phyloP scores from a whole-genome alignment of 2,113 vertebrate species.

The Calypte anna region DNA sequence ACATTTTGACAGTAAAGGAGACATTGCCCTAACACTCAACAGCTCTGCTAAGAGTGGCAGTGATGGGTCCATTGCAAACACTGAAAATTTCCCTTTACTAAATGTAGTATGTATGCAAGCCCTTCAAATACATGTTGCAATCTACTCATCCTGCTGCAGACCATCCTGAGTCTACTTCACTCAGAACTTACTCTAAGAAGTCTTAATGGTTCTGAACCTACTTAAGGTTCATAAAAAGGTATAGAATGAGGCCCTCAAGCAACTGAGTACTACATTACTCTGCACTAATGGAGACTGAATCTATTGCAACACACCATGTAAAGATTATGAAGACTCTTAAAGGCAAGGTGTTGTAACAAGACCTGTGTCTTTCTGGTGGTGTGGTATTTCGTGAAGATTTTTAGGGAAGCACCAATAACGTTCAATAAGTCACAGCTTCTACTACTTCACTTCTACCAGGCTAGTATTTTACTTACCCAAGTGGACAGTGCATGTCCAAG shows the following conservation, averaged over 20 bases:
- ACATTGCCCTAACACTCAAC: neutral
- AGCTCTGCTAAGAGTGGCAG: neutral
- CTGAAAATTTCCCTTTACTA: accelerated
- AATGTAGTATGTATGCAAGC: accelerated
- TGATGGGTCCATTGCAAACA: neutral
- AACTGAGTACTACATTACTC: accelerated
- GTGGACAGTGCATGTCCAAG: constrained; percentile 92
- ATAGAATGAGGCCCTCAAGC: neutral
- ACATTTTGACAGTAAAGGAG: neutral
- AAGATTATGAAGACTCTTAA: neutral
- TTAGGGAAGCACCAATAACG: accelerated
- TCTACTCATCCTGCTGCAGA: accelerated
- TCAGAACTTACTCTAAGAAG: neutral
- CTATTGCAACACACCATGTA: accelerated
- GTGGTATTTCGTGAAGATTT: neutral
- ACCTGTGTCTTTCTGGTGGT: accelerated
- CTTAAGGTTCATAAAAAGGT: neutral
- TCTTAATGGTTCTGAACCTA: neutral
- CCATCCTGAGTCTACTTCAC: accelerated
- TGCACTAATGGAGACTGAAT: neutral
- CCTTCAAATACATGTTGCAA: neutral
- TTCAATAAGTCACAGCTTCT: neutral
- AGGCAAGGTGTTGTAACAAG: accelerated
- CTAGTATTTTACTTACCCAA: constrained; percentile 84
- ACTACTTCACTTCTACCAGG: neutral